A percentile compares a stretch with the other conserved stretches of the same genome.
phyloP scores from a whole-genome alignment of 2,888 invertebrate species.

The Boloria euphrosyne region DNA sequence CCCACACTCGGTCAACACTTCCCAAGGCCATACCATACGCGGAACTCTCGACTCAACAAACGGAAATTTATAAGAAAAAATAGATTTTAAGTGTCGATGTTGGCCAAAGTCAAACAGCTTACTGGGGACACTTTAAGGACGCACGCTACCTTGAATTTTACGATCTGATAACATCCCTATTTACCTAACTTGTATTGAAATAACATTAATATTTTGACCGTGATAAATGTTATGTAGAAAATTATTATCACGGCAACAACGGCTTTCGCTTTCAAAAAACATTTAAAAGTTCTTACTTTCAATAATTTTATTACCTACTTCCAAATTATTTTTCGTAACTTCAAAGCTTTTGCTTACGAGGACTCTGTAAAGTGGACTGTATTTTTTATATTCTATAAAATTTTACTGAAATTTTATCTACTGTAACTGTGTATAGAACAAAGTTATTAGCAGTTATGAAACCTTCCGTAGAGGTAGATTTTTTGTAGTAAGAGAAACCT shows the following conservation, averaged over 20 bases:
- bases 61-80: conserved; percentile 45
- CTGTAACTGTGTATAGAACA: too few relatives aligned
- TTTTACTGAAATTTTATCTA: too few relatives aligned
- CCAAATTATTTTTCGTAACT: not conserved
- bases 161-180: conserved; percentile 45
- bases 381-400: too few relatives aligned
- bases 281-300: conserved; percentile 13
- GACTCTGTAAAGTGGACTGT: not conserved
- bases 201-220: conserved; percentile 12
- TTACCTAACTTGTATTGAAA: conserved; percentile 41
- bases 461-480: too few relatives aligned
- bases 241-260: conserved; percentile 13
- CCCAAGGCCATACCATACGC: conserved; percentile 70
- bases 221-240: conserved; percentile 20
- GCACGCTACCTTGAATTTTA: conserved; percentile 47
- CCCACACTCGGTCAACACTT: conserved; percentile 51
- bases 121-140: conserved; percentile 61
- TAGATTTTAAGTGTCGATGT: conserved; percentile 36
- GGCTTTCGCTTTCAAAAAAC: conserved; percentile 18
- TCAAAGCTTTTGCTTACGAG: not conserved
- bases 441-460: too few relatives aligned
- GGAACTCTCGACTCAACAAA: conserved; percentile 60
- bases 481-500: too few relatives aligned
- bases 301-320: conserved; percentile 6
- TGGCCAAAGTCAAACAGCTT: conserved; percentile 68